Conservation (phyloP, 2,113 vertebrate genomes). For the Chauna torquata region DNA sequence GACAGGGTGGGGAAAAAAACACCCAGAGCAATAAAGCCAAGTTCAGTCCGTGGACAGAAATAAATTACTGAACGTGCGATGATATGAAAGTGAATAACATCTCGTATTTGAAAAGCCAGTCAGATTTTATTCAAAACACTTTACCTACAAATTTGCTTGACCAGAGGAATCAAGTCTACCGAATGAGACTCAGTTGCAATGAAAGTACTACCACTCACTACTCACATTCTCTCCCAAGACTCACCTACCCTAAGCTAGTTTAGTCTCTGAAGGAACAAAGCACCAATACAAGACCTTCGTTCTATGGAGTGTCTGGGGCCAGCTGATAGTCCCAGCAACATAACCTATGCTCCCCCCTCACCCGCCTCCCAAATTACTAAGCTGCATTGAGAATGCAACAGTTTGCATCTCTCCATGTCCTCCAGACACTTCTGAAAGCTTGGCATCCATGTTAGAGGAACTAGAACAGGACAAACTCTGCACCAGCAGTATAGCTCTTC, state of each 20-base stretch:
- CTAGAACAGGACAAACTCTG: background rate
- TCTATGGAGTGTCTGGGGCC: background rate
- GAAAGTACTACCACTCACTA: background rate
- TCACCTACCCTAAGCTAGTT: background rate
- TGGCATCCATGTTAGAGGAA: background rate
- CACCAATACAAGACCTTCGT: background rate
- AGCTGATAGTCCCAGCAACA: background rate
- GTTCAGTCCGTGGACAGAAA: background rate
- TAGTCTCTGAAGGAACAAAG: background rate
- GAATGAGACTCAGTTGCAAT: background rate
- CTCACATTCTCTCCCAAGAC: background rate
- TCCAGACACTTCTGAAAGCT: background rate
- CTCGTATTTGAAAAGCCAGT: background rate
- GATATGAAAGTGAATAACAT: background rate
- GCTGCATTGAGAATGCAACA: rapidly evolving
- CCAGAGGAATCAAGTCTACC: background rate
- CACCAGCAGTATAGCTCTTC: background rate
- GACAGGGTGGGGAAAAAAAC: background rate
- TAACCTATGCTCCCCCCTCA: background rate
- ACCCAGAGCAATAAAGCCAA: background rate
- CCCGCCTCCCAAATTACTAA: background rate
- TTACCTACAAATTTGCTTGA: background rate
- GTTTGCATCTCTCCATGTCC: background rate
- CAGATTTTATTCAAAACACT: background rate
- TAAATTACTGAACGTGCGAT: background rate